Percentiles rank a stretch among this genome's conserved stretches.
Conservation (phyloP, 2,888 invertebrate species). For the Caenorhabditis plicata region DNA sequence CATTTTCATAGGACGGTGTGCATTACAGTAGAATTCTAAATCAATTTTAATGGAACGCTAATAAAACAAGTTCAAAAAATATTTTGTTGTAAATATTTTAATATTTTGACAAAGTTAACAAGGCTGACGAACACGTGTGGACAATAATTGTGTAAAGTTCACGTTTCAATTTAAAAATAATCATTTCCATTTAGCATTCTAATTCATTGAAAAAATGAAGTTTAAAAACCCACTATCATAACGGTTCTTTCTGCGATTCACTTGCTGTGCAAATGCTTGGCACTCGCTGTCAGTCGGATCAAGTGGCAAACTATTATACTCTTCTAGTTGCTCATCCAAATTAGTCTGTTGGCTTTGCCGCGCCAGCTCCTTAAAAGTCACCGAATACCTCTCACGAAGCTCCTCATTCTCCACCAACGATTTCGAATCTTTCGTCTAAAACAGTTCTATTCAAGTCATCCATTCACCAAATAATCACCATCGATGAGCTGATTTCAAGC, state of each 20-base stretch:
- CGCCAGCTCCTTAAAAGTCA: slow-evolving; percentile 26
- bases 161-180: no score
- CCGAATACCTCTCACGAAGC: slow-evolving; percentile 3
- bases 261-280: slow-evolving; percentile 11
- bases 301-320: slow-evolving; percentile 19
- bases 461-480: not conserved
- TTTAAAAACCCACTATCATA: slow-evolving; percentile 12
- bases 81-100: no score
- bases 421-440: slow-evolving; percentile 22
- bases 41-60: no score
- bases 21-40: no score
- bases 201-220: no score
- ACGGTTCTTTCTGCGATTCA: slow-evolving; percentile 26
- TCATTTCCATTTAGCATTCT: no score
- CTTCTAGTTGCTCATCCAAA: slow-evolving; percentile 19
- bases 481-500: slow-evolving; percentile 1
- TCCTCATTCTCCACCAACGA: slow-evolving; percentile 24
- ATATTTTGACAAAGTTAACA: not conserved
- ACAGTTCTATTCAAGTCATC: no score
- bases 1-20: no score
- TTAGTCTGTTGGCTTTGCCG: slow-evolving; percentile 9
- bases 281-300: slow-evolving; percentile 18
- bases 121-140: no score
- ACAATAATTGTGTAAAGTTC: no score
- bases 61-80: no score